Base-by-base conservation (phyloP, 2,888 invertebrate species). In the Pseudanteris insignis region DNA sequence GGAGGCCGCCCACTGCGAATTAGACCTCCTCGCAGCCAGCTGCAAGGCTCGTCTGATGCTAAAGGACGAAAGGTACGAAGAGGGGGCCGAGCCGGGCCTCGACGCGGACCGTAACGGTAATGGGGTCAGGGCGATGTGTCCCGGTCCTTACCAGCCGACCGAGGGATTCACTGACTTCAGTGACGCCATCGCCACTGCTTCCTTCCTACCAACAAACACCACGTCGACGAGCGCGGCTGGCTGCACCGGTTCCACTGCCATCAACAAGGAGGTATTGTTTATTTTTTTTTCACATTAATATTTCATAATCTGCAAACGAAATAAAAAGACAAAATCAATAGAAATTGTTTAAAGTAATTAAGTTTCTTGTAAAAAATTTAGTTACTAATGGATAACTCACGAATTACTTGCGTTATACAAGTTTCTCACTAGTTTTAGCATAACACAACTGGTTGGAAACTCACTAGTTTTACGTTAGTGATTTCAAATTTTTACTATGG, bases 241-340 rank as follows among this genome's bases (percentile, higher is more conserved):
- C 48, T 76, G 75, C 70, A 63, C 76, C 72, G 73, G 76, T 70
- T 68, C 80, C 70, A 71, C 70, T 69, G 64, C 72, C 76, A 68
- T 75, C 76, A 74, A 71, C 75, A 75, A 85, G 76, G 85, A 85
- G 76, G 84, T 85, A 53, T n/a, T n/a, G 84, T n/a, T n/a, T n/a
- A n/a, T n/a, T n/a, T n/a, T n/a, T n/a, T n/a, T n/a, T n/a, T n/a
- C n/a, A n/a, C n/a, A n/a, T n/a, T n/a, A n/a, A n/a, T n/a, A n/a
- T n/a, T n/a, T n/a, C n/a, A n/a, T n/a, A n/a, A n/a, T n/a, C n/a
- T n/a, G n/a, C n/a, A n/a, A n/a, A n/a, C n/a, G n/a, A n/a, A n/a
- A n/a, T n/a, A n/a, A n/a, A n/a, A n/a, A n/a, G n/a, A n/a, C n/a
- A n/a, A n/a, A n/a, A n/a, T n/a, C n/a, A n/a, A n/a, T n/a, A n/a